A percentile compares a stretch with the other conserved stretches of the same genome.
phyloP scores from a whole-genome alignment of 1,140 invertebrate species.

The Lordiphosa mommai region DNA sequence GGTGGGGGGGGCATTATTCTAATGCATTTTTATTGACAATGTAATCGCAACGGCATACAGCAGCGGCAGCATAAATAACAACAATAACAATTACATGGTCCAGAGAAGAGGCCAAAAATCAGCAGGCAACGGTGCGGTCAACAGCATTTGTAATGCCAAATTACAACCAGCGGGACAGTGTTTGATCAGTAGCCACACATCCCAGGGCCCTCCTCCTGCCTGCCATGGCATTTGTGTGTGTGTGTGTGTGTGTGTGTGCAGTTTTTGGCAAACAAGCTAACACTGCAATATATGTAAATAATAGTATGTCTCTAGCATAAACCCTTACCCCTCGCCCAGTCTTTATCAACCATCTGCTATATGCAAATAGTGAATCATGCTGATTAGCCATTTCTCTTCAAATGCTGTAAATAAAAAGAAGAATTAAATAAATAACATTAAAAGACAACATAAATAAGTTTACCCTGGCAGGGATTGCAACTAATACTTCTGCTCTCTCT shows the following conservation, averaged over 20 bases:
- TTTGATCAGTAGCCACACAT: slow-evolving; percentile 1
- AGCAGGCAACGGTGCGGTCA: slow-evolving; percentile 24
- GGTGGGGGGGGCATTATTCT: slow-evolving; percentile 51
- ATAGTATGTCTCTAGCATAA: neutral
- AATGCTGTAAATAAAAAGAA: neutral
- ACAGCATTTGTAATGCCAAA: slow-evolving; percentile 35
- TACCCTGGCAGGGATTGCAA: neutral
- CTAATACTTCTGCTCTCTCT: neutral
- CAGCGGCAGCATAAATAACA: slow-evolving; percentile 53
- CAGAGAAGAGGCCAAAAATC: slow-evolving; percentile 15
- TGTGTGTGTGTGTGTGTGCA: neutral
- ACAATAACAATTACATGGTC: slow-evolving; percentile 53
- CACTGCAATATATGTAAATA: slow-evolving; percentile 1
- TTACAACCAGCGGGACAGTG: slow-evolving; percentile 28
- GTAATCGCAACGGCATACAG: slow-evolving; percentile 31
- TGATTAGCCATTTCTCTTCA: neutral
- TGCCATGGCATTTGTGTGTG: neutral
- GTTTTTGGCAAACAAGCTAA: slow-evolving; percentile 9
- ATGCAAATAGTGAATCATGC: slow-evolving; percentile 3
- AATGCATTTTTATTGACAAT: slow-evolving; percentile 67
- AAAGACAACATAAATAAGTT: slow-evolving; percentile 1
- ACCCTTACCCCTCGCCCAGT: neutral
- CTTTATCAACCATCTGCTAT: too few relatives aligned
- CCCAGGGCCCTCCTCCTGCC: neutral
- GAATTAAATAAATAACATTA: neutral